Conservation (phyloP, 2,797 vertebrate genomes). For the Manis crassicaudata region DNA sequence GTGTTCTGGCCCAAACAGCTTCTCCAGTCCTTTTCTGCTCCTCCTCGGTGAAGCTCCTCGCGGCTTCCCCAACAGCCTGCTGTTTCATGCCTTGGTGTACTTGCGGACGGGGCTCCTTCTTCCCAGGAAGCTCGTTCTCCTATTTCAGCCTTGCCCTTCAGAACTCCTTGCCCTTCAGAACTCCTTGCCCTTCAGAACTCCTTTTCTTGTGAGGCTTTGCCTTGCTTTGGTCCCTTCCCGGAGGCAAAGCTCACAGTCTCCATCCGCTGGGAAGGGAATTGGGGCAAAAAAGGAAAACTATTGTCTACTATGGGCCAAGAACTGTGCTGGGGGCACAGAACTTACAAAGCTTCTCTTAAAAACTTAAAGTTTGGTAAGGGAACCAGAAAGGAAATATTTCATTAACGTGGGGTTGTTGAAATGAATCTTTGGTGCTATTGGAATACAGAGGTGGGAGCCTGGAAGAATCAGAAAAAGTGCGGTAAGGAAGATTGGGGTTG, state of each 20-base stretch:
- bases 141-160: background rate
- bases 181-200: background rate
- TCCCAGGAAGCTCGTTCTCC: background rate
- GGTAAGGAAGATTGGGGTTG: background rate
- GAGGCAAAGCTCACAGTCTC: background rate
- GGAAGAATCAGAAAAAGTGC: background rate
- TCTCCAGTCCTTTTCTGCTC: background rate
- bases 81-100: background rate
- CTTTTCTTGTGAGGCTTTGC: background rate
- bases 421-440: background rate
- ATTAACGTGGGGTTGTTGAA: background rate
- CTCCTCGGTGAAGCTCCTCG: background rate
- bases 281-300: slow-evolving; percentile 1
- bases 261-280: background rate
- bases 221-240: background rate
- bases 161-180: no score
- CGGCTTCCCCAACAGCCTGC: background rate
- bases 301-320: background rate
- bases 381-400: background rate
- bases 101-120: background rate
- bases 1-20: background rate
- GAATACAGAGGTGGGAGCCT: background rate
- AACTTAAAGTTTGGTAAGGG: background rate
- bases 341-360: background rate
- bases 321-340: background rate